These are phyloP conservation scores for Drosophila navojoa DNA, from an alignment of 1,140 invertebrate species.

Conservation along the genomic window DNA sequence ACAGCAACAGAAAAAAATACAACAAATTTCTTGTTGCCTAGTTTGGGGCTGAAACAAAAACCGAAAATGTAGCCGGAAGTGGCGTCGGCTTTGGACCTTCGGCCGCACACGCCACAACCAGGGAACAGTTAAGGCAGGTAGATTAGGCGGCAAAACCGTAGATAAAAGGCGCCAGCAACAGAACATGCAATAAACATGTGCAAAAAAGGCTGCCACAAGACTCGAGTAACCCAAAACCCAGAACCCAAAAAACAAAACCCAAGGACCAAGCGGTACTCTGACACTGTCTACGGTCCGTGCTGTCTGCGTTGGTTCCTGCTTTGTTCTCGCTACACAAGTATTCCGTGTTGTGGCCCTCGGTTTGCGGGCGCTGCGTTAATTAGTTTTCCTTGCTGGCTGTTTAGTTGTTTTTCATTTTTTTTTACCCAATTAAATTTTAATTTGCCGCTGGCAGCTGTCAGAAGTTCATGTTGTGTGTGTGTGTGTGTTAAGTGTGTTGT, in stretches of 20 bases:
- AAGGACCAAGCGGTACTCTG: constrained; percentile 22
- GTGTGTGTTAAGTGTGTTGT: not conserved
- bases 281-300: constrained; percentile 4
- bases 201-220: constrained; percentile 37
- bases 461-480: constrained; percentile 23
- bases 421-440: constrained; percentile 51
- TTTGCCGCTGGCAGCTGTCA: constrained; percentile 43
- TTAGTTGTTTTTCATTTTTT: constrained; percentile 17
- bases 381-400: constrained; percentile 58
- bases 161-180: constrained; percentile 52
- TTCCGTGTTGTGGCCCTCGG: constrained; percentile 16
- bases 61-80: constrained; percentile 64
- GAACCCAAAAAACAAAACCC: not conserved
- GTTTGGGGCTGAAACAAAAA: constrained; percentile 67
- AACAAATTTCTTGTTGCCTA: constrained; percentile 50
- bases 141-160: constrained; percentile 48
- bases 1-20: constrained; percentile 12
- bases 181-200: constrained; percentile 74
- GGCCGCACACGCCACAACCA: constrained; percentile 23
- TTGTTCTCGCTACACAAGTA: constrained; percentile 3
- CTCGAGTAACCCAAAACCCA: not conserved
- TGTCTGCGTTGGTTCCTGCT: constrained; percentile 28
- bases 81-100: constrained; percentile 31
- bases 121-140: constrained; percentile 46
- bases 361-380: constrained; percentile 59